Conservation (phyloP, 1,140 invertebrate genomes). For the Limonius californicus region DNA sequence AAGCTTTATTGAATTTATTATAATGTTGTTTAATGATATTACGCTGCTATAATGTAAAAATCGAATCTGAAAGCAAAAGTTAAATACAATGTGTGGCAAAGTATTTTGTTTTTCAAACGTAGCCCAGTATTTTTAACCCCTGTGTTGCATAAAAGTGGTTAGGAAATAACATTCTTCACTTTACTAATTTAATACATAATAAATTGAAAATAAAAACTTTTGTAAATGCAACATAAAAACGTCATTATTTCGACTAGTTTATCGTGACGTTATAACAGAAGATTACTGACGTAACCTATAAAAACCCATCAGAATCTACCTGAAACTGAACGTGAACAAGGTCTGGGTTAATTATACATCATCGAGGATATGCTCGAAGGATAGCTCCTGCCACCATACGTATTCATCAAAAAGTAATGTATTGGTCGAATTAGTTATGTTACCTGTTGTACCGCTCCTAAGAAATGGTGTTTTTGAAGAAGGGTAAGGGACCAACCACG, state of each 20-base stretch:
- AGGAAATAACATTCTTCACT: too few relatives aligned
- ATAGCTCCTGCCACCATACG: not conserved
- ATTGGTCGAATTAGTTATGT: conserved; percentile 14
- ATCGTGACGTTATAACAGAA: not conserved
- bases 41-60: too few relatives aligned
- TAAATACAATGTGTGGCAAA: too few relatives aligned
- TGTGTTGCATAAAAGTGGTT: too few relatives aligned
- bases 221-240: too few relatives aligned
- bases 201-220: too few relatives aligned
- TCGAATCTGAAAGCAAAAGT: too few relatives aligned
- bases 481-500: conserved; percentile 34
- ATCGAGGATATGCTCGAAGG: not conserved
- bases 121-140: too few relatives aligned
- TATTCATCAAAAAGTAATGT: not conserved
- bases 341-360: conserved; percentile 25
- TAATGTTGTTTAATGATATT: too few relatives aligned
- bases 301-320: conserved; percentile 6
- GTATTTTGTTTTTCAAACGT: too few relatives aligned
- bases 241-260: not conserved
- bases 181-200: too few relatives aligned
- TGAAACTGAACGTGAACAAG: conserved; percentile 15
- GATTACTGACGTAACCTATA: not conserved
- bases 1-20: too few relatives aligned
- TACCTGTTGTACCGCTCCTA: conserved; percentile 1
- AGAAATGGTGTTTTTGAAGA: not conserved